Conservation (phyloP, 2,888 invertebrate species). For the Clusia tigrina region DNA sequence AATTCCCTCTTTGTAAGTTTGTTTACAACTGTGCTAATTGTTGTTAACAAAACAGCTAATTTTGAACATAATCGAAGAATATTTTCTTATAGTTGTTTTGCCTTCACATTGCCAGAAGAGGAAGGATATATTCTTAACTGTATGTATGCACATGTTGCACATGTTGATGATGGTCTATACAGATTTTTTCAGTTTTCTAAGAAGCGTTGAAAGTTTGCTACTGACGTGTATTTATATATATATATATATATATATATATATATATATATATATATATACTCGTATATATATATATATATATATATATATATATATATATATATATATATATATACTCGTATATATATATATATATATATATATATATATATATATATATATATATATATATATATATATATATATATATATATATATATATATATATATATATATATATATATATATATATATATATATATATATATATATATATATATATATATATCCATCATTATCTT, state of each 20-base stretch:
- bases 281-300: constrained; percentile 1
- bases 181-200: no score
- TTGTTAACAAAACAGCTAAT: neutral
- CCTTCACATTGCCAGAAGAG: neutral
- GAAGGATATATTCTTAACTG: neutral
- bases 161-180: no score
- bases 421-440: no score
- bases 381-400: neutral
- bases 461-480: no score
- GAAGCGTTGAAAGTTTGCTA: no score
- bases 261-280: neutral
- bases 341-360: constrained; percentile 1
- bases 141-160: no score
- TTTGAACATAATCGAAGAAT: neutral
- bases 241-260: constrained; percentile 8
- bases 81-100: no score
- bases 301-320: constrained; percentile 13
- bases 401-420: no score
- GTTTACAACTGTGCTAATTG: constrained; percentile 11
- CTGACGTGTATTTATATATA: constrained; percentile 18
- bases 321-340: neutral
- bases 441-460: no score
- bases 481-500: no score
- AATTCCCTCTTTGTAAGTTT: constrained; percentile 44
- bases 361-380: neutral